Percentiles rank a stretch among this genome's conserved stretches.
Conservation (phyloP, 2,888 invertebrate genomes). For the Adineta ricciae region DNA sequence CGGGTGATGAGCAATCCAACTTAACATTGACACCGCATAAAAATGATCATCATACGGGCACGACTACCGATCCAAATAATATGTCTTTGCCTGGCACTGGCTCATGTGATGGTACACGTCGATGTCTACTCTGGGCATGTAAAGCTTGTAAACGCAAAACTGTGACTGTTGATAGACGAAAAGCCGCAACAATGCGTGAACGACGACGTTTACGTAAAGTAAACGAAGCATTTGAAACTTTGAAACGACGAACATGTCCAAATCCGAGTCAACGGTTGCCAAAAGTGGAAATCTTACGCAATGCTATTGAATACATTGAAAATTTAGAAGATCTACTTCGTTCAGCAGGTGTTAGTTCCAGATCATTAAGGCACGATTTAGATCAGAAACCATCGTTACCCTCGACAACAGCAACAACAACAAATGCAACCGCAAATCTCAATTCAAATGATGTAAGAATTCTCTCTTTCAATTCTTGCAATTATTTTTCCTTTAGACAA, state of each 20-base stretch:
- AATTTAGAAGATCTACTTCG: slow-evolving; percentile 52
- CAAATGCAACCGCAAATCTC: neutral
- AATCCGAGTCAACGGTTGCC: slow-evolving; percentile 90
- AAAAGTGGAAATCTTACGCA: slow-evolving; percentile 89
- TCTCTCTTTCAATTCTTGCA: too few species aligned
- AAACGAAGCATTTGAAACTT: slow-evolving; percentile 91
- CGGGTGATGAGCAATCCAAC: neutral
- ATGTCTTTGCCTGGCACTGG: neutral
- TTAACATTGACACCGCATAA: slow-evolving; percentile 63
- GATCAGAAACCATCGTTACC: neutral
- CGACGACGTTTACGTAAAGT: slow-evolving; percentile 84
- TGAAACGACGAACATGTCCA: slow-evolving; percentile 80
- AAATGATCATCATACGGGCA: slow-evolving; percentile 66
- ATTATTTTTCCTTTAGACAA: too few species aligned
- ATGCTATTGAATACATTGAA: slow-evolving; percentile 95
- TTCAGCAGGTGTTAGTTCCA: slow-evolving; percentile 38
- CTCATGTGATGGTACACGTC: slow-evolving; percentile 35
- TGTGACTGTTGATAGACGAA: slow-evolving; percentile 64
- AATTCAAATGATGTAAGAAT: neutral
- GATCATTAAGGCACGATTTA: neutral
- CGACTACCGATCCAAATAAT: neutral
- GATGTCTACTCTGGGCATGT: slow-evolving; percentile 39
- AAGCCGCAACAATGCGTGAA: slow-evolving; percentile 90
- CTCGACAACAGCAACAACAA: neutral
- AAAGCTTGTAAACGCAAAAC: slow-evolving; percentile 34